A percentile compares a stretch with the other conserved stretches of the same genome.
These are phyloP conservation scores for Ataeniobius toweri DNA, from an alignment of 2,797 vertebrate species.

Conservation along the genomic window DNA sequence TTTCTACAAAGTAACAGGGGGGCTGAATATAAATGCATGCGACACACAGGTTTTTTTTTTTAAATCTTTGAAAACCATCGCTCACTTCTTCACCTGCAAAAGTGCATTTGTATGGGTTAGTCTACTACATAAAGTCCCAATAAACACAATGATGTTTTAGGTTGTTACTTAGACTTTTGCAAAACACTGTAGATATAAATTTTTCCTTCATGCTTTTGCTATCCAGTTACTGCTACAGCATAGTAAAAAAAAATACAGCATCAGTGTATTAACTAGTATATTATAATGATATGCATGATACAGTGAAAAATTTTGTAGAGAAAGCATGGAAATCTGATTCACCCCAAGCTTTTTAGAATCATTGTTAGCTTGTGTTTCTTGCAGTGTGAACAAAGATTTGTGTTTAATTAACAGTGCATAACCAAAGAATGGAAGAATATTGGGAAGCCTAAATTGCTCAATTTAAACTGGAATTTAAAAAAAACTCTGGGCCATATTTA, in stretches of 20 bases:
- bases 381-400: slow-evolving; percentile 45
- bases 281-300: slow-evolving; percentile 12
- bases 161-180: neutral
- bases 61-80: neutral
- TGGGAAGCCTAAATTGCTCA: neutral
- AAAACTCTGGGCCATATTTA: neutral
- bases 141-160: neutral
- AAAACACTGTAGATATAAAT: neutral
- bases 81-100: neutral
- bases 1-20: too few species aligned
- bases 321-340: slow-evolving; percentile 12
- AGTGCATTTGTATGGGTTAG: neutral
- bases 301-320: slow-evolving; percentile 7
- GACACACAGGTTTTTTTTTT: neutral
- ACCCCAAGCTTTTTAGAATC: slow-evolving; percentile 12
- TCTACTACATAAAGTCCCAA: neutral
- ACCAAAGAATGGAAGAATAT: slow-evolving; percentile 9
- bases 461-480: slow-evolving; percentile 6
- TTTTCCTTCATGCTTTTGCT: neutral
- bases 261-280: slow-evolving; percentile 15
- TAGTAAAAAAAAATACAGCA: neutral
- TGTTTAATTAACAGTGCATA: slow-evolving; percentile 2
- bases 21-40: neutral
- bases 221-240: slow-evolving; percentile 7
- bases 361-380: slow-evolving; percentile 17